phyloP scores from a whole-genome alignment of 2,113 vertebrate species.

The Cyrtonyx montezumae region DNA sequence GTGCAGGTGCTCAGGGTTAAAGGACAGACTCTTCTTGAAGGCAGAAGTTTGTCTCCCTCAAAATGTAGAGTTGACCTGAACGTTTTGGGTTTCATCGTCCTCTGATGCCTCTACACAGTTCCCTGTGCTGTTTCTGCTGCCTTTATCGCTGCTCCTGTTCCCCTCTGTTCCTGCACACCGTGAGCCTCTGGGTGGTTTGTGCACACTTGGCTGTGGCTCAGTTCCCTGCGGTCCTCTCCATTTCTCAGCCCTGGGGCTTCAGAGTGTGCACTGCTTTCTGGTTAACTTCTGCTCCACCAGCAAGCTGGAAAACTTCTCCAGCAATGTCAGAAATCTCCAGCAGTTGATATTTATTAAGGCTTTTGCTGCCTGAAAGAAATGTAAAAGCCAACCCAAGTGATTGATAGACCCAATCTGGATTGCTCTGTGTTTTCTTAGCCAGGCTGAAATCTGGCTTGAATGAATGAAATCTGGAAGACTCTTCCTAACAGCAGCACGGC shows the following conservation, averaged over 20 bases:
- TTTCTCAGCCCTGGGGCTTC: neutral
- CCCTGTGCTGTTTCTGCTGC: neutral
- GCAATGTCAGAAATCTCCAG: neutral
- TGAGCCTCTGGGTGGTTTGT: neutral
- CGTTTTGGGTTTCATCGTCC: neutral
- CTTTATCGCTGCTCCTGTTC: neutral
- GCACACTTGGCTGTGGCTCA: neutral
- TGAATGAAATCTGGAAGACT: conserved; percentile 3
- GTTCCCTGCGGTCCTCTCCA: neutral
- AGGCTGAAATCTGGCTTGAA: conserved; percentile 1
- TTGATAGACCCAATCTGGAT: neutral
- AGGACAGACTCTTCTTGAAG: neutral
- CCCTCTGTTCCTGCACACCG: neutral
- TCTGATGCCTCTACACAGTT: neutral
- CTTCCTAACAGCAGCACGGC: neutral
- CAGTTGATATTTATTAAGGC: neutral
- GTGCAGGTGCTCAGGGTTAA: neutral
- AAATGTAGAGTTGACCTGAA: neutral
- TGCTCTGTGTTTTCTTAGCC: neutral
- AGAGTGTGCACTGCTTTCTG: neutral
- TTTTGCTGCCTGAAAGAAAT: neutral
- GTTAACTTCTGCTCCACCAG: conserved; percentile 23
- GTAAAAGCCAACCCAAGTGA: conserved; percentile 2
- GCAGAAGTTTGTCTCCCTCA: neutral
- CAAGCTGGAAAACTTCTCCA: neutral